Percentiles rank a stretch among this genome's conserved stretches.
phyloP scores from a whole-genome alignment of 2,113 vertebrate genomes.

The Caloenas nicobarica region DNA sequence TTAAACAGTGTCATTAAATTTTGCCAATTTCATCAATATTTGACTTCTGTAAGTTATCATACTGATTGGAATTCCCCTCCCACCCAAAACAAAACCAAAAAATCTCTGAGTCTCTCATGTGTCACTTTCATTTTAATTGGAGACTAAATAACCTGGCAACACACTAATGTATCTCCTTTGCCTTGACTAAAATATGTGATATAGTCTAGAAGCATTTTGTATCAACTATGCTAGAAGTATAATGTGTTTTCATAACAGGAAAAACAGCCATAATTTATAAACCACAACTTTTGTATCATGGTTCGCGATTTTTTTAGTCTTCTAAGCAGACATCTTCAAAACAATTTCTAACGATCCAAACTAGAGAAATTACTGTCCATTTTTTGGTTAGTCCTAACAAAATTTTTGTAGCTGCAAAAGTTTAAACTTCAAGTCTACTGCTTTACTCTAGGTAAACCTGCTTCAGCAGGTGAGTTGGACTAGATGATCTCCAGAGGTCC shows the following conservation, averaged over 20 bases:
- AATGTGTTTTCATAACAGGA: not conserved
- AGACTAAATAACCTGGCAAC: not conserved
- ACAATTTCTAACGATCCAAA: conserved; percentile 9
- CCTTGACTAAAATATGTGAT: not conserved
- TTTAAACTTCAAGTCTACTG: not conserved
- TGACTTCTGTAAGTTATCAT: not conserved
- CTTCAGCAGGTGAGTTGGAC: no score
- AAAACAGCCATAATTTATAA: not conserved
- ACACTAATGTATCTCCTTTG: not conserved
- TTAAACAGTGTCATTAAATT: not conserved
- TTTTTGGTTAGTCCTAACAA: not conserved
- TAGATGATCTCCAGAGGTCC: no score
- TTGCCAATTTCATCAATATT: not conserved
- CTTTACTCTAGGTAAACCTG: no score
- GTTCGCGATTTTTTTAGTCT: not conserved
- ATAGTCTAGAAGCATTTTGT: not conserved
- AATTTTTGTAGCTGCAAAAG: not conserved
- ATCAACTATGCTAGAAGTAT: not conserved
- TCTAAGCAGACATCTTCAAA: not conserved
- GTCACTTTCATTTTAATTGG: not conserved
- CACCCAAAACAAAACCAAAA: not conserved
- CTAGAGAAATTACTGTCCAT: not conserved
- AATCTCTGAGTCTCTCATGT: not conserved
- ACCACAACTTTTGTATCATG: not conserved
- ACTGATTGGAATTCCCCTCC: not conserved